A percentile compares a stretch with the other conserved stretches of the same genome.
These are phyloP conservation scores for Rhabdornis inornatus DNA, from an alignment of 2,113 vertebrate genomes.

Conservation along the genomic window DNA sequence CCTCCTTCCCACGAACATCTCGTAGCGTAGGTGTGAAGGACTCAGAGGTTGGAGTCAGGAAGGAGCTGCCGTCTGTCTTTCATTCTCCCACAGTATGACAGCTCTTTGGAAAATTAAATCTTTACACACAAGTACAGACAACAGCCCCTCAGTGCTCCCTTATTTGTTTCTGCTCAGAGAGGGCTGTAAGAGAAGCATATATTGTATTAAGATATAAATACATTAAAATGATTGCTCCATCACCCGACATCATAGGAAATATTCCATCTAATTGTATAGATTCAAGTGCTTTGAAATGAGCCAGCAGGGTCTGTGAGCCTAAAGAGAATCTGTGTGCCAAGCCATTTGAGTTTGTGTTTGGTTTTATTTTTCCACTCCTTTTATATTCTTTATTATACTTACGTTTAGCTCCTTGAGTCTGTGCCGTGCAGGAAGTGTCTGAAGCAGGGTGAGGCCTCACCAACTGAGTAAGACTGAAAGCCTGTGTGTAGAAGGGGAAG, in stretches of 20 bases:
- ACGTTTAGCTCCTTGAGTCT: neutral
- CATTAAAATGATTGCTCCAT: neutral
- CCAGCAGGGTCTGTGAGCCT: neutral
- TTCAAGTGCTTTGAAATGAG: neutral
- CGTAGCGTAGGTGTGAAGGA: neutral
- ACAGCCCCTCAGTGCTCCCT: neutral
- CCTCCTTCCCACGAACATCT: neutral
- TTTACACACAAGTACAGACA: neutral
- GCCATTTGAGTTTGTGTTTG: neutral
- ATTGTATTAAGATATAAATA: neutral
- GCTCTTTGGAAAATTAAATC: neutral
- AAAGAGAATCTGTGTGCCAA: neutral
- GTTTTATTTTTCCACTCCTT: neutral
- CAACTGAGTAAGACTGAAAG: neutral
- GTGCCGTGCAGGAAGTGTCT: neutral
- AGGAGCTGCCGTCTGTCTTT: neutral
- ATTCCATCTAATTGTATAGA: neutral
- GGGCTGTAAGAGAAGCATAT: neutral
- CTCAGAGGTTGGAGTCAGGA: neutral
- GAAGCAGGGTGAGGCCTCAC: neutral
- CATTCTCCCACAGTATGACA: neutral
- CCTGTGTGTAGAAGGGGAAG: neutral
- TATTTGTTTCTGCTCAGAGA: neutral
- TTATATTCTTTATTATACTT: neutral
- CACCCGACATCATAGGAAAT: neutral